Evolutionary conservation across 2,113 vertebrate genomes (phyloP).

Genomic region (Odontophorus gujanensis): DNA sequence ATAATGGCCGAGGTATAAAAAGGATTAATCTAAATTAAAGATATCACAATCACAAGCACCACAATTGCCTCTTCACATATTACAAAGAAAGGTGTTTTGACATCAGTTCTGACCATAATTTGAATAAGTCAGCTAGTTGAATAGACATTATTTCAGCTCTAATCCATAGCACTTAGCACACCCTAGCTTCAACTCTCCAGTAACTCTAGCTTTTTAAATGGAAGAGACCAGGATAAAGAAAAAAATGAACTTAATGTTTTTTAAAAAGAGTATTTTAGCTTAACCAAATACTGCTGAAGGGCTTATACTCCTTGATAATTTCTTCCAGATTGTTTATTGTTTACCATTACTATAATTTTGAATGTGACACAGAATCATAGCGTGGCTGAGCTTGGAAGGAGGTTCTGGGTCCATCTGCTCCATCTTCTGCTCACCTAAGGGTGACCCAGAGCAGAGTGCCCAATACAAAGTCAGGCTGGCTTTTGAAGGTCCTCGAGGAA

Average conservation of each 20-base stretch:
- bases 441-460: accelerated
- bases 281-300: background rate
- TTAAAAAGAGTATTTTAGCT: background rate
- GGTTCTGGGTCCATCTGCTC: background rate
- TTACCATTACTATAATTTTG: background rate
- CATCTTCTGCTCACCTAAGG: background rate
- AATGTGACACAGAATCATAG: accelerated
- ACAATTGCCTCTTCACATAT: background rate
- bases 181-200: background rate
- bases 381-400: background rate
- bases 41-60: background rate
- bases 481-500: background rate
- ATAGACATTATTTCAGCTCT: background rate
- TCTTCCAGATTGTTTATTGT: background rate
- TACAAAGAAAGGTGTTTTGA: background rate
- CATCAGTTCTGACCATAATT: background rate
- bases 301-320: background rate
- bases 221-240: background rate
- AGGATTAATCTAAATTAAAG: background rate
- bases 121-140: background rate
- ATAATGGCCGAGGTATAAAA: background rate
- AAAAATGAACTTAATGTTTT: background rate
- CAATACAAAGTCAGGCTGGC: accelerated
- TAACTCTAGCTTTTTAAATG: background rate
- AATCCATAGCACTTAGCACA: background rate